Base-by-base conservation (phyloP, 2,797 vertebrate genomes). In the Siniperca obscura region DNA sequence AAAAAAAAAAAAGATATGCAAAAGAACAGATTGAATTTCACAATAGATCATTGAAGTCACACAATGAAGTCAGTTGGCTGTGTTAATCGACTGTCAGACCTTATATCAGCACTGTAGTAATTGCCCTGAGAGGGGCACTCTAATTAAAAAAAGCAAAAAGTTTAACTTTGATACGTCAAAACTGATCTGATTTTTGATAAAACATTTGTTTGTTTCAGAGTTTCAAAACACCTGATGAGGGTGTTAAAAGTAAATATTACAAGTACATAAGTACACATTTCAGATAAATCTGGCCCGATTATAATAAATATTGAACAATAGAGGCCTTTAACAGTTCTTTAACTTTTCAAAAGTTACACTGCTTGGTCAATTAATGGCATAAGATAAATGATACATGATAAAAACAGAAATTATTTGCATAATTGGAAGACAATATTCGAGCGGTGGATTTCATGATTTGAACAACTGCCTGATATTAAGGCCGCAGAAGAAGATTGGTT, bases 31-130 rank as follows among this genome's bases (percentile, higher is more conserved):
- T 27, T 89, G 59, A 76, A 59, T 69, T 71, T 76, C 66, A 79
- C 78, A 81, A 86, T 82, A 83, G 72, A 83, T 78, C 61, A 84
- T 83, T 87, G 84, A 89, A 27, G 27, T 27, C 16, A 46, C 61
- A 46, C 68, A 78, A 74, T 64, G 74, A 62, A 53, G 74, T 82
- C 30, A 61, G 8, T 30, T 1, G 22, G 74, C 79, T 56, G 73
- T 66, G 78, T 80, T 91, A 84, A 85, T 86, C 21, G 80, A 82
- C 76, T 60, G 4, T 83, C 68, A 74, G 80, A 53, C 78, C 19
- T 74, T 70, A 36, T 76, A 80, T 88, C 72, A 76, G 82, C 56
- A 52, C 74, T 68, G 34, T 59, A 72, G 40, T 75, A 74, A 78
- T 82, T 72, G 52, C 78, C 82, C 74, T 42, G 19, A 77, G 70